Conservation (phyloP, 2,888 invertebrate species). For the Atrina japonica region DNA sequence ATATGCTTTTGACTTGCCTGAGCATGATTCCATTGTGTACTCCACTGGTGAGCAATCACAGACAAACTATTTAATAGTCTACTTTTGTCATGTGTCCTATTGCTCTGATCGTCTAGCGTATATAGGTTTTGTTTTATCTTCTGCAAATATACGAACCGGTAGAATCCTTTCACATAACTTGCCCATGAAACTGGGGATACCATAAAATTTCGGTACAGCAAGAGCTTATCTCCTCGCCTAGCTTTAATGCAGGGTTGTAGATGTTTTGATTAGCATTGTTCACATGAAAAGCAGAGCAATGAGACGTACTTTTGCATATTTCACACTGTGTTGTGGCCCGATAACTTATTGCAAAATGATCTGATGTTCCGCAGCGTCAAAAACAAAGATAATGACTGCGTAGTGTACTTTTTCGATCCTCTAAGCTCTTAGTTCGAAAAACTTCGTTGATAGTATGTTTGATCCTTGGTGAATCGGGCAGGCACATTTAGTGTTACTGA, state of each 20-base stretch:
- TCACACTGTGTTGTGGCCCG: slow-evolving; percentile 31
- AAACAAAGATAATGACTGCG: slow-evolving; percentile 12
- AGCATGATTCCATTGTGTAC: slow-evolving; percentile 44
- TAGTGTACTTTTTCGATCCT: slow-evolving; percentile 4
- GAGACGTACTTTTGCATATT: slow-evolving; percentile 39
- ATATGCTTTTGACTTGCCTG: slow-evolving; percentile 28
- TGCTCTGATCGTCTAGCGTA: slow-evolving; percentile 48
- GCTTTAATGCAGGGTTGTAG: neutral
- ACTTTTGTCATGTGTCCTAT: slow-evolving; percentile 29
- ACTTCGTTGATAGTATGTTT: slow-evolving; percentile 18
- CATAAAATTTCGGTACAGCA: slow-evolving; percentile 7
- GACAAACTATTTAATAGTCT: neutral
- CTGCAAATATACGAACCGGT: slow-evolving; percentile 4
- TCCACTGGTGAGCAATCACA: neutral
- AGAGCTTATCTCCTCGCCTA: slow-evolving; percentile 17
- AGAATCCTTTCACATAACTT: slow-evolving; percentile 35
- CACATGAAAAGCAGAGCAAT: slow-evolving; percentile 32
- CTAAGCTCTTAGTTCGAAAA: slow-evolving; percentile 6
- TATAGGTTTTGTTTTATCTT: neutral
- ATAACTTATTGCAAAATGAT: slow-evolving; percentile 38
- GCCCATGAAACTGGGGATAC: slow-evolving; percentile 3
- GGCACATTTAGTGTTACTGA: neutral
- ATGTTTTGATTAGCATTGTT: neutral
- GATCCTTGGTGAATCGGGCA: slow-evolving; percentile 15
- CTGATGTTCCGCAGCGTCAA: slow-evolving; percentile 21